These are phyloP conservation scores for Thymallus thymallus DNA, from an alignment of 2,113 vertebrate species.

Conservation along the genomic window DNA sequence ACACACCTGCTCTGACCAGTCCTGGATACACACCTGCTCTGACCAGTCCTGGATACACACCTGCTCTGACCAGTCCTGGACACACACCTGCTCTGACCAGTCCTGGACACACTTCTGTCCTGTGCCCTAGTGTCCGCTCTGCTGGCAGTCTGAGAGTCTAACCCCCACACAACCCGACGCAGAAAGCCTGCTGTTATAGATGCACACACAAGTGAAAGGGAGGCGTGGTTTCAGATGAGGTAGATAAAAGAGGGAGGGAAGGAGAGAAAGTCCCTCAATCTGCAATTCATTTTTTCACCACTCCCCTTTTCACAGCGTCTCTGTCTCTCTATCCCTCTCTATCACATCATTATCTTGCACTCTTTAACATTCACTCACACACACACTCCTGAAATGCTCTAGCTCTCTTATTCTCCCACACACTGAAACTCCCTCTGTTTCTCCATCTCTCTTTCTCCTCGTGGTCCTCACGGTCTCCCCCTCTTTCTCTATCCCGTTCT, in stretches of 20 bases:
- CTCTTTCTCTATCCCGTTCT: neutral
- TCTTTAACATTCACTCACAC: neutral
- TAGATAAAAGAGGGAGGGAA: conserved; percentile 75
- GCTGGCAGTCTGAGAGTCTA: conserved; percentile 55
- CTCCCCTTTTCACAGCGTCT: conserved; percentile 32
- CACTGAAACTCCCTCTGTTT: neutral
- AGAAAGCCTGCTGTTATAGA: conserved; percentile 76
- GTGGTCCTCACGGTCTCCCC: conserved; percentile 10
- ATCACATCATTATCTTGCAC: neutral
- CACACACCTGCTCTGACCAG: conserved; percentile 63
- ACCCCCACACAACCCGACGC: conserved; percentile 60
- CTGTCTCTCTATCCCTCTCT: conserved; percentile 6
- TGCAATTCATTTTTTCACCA: conserved; percentile 73
- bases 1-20: conserved; percentile 63
- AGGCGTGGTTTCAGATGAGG: conserved; percentile 69
- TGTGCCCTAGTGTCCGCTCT: conserved; percentile 37
- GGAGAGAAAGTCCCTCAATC: conserved; percentile 66
- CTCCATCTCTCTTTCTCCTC: neutral
- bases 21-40: conserved; percentile 40
- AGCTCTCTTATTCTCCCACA: neutral
- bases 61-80: conserved; percentile 38
- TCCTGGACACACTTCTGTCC: conserved; percentile 41
- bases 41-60: conserved; percentile 34
- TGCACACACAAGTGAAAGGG: conserved; percentile 75
- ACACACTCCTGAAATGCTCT: neutral